phyloP scores from a whole-genome alignment of 2,888 invertebrate species.

The Hemistola chrysoprasaria region DNA sequence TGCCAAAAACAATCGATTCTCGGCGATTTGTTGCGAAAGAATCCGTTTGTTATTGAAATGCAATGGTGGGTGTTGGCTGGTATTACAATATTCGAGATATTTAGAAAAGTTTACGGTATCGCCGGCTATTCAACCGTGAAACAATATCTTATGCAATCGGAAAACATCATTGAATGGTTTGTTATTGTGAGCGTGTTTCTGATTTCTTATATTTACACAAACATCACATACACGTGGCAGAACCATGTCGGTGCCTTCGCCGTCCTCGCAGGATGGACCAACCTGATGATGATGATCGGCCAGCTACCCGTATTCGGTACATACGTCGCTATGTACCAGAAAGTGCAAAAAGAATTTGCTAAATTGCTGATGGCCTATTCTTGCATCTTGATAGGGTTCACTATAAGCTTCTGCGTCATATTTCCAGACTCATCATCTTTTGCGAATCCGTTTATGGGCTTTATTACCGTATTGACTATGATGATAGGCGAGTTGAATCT shows the following conservation, averaged over 20 bases:
- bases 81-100: slow-evolving; percentile 90
- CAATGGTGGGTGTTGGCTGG: slow-evolving; percentile 92
- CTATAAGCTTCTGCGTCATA: slow-evolving; percentile 93
- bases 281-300: slow-evolving; percentile 95
- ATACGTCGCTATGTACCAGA: slow-evolving; percentile 95
- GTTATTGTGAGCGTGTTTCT: slow-evolving; percentile 92
- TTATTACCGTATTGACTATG: slow-evolving; percentile 93
- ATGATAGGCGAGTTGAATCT: slow-evolving; percentile 94
- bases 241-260: slow-evolving; percentile 94
- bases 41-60: slow-evolving; percentile 90
- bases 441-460: slow-evolving; percentile 91
- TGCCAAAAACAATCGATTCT: slow-evolving; percentile 91
- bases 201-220: slow-evolving; percentile 91
- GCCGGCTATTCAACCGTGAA: slow-evolving; percentile 91
- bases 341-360: slow-evolving; percentile 93
- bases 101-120: slow-evolving; percentile 90
- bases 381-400: slow-evolving; percentile 92
- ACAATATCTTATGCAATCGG: slow-evolving; percentile 91
- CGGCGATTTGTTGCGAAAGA: slow-evolving; percentile 87
- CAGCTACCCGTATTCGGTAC: slow-evolving; percentile 94
- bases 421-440: slow-evolving; percentile 92
- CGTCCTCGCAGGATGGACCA: slow-evolving; percentile 93
- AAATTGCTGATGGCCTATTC: slow-evolving; percentile 93
- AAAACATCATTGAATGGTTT: slow-evolving; percentile 94
- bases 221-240: slow-evolving; percentile 89